Evolutionary conservation across 2,797 vertebrate genomes (phyloP).

Genomic region (Calcarius lapponicus): DNA sequence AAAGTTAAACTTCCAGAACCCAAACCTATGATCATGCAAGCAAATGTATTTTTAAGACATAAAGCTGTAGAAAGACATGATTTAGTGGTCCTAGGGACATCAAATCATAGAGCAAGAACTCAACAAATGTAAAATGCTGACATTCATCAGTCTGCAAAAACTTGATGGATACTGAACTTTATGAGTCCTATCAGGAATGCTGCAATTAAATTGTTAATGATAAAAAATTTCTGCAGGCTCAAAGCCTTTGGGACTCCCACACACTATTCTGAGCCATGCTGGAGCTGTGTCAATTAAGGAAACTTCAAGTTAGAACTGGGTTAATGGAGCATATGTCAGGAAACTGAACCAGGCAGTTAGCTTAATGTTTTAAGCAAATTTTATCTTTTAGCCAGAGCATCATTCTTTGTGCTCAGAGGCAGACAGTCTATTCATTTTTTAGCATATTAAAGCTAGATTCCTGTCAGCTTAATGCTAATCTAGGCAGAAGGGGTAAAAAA

Average conservation of each 20-base stretch:
- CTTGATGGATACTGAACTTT: not conserved
- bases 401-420: not conserved
- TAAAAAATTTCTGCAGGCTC: not conserved
- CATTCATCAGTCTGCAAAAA: not conserved
- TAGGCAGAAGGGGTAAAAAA: not conserved
- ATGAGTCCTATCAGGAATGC: not conserved
- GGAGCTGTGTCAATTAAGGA: constrained; percentile 7
- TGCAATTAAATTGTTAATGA: not conserved
- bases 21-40: not conserved
- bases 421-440: not conserved
- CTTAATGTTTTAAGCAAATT: not conserved
- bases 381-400: not conserved
- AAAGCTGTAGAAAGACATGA: not conserved
- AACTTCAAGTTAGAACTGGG: constrained; percentile 5
- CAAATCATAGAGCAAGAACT: not conserved
- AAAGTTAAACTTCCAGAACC: not conserved
- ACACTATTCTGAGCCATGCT: not conserved
- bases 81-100: not conserved
- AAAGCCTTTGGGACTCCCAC: constrained; percentile 6
- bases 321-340: constrained; percentile 30
- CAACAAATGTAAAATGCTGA: not conserved
- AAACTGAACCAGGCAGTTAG: not conserved
- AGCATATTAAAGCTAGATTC: not conserved
- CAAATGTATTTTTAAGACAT: not conserved
- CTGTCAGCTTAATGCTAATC: not conserved